phyloP scores from a whole-genome alignment of 1,140 invertebrate genomes.

The Thaumetopoea pityocampa region DNA sequence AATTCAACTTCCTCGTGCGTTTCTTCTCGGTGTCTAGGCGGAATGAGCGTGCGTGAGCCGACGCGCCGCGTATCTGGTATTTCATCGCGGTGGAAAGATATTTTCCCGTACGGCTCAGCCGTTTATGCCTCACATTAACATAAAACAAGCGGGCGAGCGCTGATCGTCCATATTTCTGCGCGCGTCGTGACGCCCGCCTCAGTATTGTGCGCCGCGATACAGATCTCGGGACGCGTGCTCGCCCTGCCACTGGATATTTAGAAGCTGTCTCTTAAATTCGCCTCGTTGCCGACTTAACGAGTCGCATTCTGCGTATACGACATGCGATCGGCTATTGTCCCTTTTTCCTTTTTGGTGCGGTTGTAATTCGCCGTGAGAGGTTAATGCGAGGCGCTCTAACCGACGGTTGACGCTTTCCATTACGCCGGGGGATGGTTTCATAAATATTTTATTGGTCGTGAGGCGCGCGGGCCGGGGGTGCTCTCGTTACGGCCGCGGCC shows the following conservation, averaged over 20 bases:
- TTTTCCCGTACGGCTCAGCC: conserved; percentile 46
- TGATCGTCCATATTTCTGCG: conserved; percentile 67
- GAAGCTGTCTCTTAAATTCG: conserved; percentile 71
- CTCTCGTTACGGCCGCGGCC: conserved; percentile 47
- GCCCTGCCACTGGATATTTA: conserved; percentile 66
- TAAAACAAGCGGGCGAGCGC: conserved; percentile 65
- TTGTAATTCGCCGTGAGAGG: conserved; percentile 23
- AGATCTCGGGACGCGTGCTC: conserved; percentile 64
- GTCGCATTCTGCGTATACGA: conserved; percentile 64
- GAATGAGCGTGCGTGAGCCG: background rate
- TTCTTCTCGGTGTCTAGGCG: background rate
- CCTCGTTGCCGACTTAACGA: conserved; percentile 65
- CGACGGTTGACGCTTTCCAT: conserved; percentile 50
- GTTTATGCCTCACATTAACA: conserved; percentile 64
- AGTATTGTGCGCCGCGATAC: conserved; percentile 71
- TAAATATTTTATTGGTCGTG: conserved; percentile 68
- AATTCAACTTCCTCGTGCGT: conserved; percentile 52
- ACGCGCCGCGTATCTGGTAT: conserved; percentile 39
- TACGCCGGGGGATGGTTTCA: conserved; percentile 50
- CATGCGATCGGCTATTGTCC: conserved; percentile 67
- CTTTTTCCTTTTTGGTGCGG: conserved; percentile 35
- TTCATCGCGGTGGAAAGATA: conserved; percentile 51
- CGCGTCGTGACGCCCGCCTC: conserved; percentile 59
- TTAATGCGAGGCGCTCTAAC: conserved; percentile 41
- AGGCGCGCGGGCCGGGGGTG: conserved; percentile 30